Evolutionary conservation across 2,113 vertebrate genomes (phyloP).

Genomic region (Osmerus mordax): DNA sequence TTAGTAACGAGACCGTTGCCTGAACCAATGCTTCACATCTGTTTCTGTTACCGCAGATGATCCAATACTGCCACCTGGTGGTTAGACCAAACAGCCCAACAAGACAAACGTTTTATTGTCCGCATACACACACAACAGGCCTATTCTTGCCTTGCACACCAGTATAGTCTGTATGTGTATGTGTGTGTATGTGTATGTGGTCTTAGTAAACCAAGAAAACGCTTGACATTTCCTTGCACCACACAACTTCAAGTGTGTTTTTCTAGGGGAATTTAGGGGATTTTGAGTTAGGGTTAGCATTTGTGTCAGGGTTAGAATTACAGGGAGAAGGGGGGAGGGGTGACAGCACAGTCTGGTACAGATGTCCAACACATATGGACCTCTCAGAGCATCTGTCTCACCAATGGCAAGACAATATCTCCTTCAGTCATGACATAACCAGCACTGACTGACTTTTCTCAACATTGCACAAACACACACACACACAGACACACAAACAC

Average conservation of each 20-base stretch:
- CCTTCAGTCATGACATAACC: background rate
- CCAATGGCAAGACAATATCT: background rate
- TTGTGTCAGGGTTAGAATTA: too few species aligned
- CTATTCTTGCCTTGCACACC: background rate
- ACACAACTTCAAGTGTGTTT: too few species aligned
- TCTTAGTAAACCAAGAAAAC: too few species aligned
- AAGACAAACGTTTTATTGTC: too few species aligned
- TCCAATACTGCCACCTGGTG: too few species aligned
- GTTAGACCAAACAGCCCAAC: too few species aligned
- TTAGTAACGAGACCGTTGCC: too few species aligned
- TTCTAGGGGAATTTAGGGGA: too few species aligned
- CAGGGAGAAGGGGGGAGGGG: background rate
- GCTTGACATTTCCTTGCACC: too few species aligned
- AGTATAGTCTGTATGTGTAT: background rate
- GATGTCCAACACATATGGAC: background rate
- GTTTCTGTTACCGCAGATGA: too few species aligned
- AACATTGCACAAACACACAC: background rate
- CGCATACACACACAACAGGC: background rate
- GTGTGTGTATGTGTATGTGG: background rate
- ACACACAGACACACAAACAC: background rate
- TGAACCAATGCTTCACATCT: too few species aligned
- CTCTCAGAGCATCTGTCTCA: background rate
- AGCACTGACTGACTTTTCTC: background rate
- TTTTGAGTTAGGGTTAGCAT: too few species aligned
- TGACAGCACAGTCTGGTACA: background rate